Conservation (phyloP, 1,140 invertebrate species). For the Limonius californicus region DNA sequence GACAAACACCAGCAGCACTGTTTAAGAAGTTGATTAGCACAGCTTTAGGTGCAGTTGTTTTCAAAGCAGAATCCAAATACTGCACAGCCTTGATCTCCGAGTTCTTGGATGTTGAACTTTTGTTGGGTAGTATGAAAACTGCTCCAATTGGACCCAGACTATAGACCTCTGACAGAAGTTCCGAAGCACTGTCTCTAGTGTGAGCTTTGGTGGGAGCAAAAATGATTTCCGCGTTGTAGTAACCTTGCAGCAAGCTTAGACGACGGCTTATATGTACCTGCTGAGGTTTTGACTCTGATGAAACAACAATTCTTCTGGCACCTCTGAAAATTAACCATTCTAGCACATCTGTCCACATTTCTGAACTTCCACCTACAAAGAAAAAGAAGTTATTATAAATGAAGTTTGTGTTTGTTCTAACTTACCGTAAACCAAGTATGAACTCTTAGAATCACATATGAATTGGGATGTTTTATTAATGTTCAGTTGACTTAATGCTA, state of each 20-base stretch:
- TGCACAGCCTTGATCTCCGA: constrained; percentile 39
- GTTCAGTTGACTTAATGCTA: constrained; percentile 39
- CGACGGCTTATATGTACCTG: constrained; percentile 34
- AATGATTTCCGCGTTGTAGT: constrained; percentile 36
- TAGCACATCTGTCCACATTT: constrained; percentile 82
- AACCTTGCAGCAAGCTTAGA: constrained; percentile 32
- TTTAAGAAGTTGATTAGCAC: constrained; percentile 38
- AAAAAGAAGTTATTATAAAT: constrained; percentile 12
- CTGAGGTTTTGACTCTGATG: constrained; percentile 34
- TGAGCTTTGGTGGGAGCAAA: constrained; percentile 32
- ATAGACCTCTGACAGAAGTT: constrained; percentile 39
- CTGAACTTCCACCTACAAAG: constrained; percentile 69
- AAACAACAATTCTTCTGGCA: constrained; percentile 65
- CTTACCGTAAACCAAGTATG: constrained; percentile 43
- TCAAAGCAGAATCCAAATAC: constrained; percentile 39
- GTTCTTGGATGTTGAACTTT: constrained; percentile 19
- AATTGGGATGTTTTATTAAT: constrained; percentile 38
- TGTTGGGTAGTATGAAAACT: constrained; percentile 37
- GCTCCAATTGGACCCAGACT: constrained; percentile 35
- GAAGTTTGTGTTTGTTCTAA: no score
- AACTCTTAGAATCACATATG: constrained; percentile 39
- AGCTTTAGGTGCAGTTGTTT: constrained; percentile 39
- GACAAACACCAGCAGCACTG: constrained; percentile 33
- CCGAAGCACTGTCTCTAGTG: constrained; percentile 36
- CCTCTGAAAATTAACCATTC: constrained; percentile 84